Base-by-base conservation (phyloP, 2,113 vertebrate species). In the Anolis carolinensis region DNA sequence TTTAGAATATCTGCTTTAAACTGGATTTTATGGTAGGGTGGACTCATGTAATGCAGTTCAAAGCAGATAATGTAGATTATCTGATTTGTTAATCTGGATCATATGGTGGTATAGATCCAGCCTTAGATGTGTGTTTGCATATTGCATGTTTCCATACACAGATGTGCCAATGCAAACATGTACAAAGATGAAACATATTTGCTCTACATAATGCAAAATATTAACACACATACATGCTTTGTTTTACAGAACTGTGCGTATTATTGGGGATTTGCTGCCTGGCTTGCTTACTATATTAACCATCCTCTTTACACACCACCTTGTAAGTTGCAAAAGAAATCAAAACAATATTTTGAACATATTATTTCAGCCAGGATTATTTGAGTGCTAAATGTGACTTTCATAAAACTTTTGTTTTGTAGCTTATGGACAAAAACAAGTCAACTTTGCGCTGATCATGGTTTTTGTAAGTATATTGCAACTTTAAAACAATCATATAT, bases 241-340 rank as follows among this genome's bases (percentile, higher is more conserved):
- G 6, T 93, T 91, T 94, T 91, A 88, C 93, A 98, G 97, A 98
- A 98, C 91, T 98, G 97, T 90, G 91, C 95, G 7, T 98, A 97
- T 95, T 98, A 98, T 91, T 98, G 97, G 97, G 96, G 97, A 18
- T 98, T 97, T 95, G 96, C 97, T 88, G 97, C 97, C 80, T 98
- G 97, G 97, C 91, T 98, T 92, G 97, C 97, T 44, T 98, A 97
- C 90, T 97, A 97, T 76, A 98, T 98, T 91, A 98, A 98, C 93
- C 97, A 98, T 86, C 97, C 97, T 85, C 97, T 98, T 83, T 98
- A 98, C 89, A 98, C 97, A 63, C 97, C 97, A 78, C 97, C 98
- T 82, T 96, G 98, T 98, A 95, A 97, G 97, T 96, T 91, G 62
- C 73, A 86, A 63, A 90, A 79, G n/a, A 81, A n/a, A 18, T 52